Conservation (phyloP, 1,140 invertebrate genomes). For the Atta texana region DNA sequence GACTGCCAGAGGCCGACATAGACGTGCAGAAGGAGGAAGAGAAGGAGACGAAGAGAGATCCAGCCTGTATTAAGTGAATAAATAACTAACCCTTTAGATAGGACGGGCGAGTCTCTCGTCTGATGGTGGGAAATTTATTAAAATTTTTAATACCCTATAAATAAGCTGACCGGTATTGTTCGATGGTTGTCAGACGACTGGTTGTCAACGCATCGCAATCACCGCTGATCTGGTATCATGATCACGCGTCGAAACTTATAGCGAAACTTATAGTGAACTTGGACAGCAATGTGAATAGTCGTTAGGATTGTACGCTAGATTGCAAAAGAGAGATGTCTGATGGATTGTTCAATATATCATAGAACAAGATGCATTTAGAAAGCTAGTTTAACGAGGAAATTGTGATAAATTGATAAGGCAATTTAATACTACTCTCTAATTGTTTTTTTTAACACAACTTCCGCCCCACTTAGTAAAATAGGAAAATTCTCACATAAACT, state of each 20-base stretch:
- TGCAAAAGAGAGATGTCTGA: constrained; percentile 20
- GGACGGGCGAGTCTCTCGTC: constrained; percentile 29
- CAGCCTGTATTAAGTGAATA: constrained; percentile 76
- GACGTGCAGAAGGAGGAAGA: not conserved
- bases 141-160: constrained; percentile 80
- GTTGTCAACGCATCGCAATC: constrained; percentile 40
- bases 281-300: not conserved
- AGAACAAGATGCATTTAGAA: not conserved
- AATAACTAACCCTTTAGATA: constrained; percentile 72
- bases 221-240: not conserved
- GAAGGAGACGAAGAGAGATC: not conserved
- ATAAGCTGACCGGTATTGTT: constrained; percentile 73
- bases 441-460: not conserved
- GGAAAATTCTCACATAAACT: constrained; percentile 5
- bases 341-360: not conserved
- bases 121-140: constrained; percentile 76
- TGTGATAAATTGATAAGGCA: constrained; percentile 40
- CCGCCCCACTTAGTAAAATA: not conserved
- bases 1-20: constrained; percentile 39
- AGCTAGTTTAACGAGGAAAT: constrained; percentile 17
- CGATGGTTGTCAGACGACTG: constrained; percentile 57
- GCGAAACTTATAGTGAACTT: constrained; percentile 60
- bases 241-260: constrained; percentile 55
- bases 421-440: not conserved
- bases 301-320: not conserved